A percentile compares a stretch with the other conserved stretches of the same genome.
These are phyloP conservation scores for Origma solitaria DNA, from an alignment of 2,113 vertebrate species.

Conservation along the genomic window DNA sequence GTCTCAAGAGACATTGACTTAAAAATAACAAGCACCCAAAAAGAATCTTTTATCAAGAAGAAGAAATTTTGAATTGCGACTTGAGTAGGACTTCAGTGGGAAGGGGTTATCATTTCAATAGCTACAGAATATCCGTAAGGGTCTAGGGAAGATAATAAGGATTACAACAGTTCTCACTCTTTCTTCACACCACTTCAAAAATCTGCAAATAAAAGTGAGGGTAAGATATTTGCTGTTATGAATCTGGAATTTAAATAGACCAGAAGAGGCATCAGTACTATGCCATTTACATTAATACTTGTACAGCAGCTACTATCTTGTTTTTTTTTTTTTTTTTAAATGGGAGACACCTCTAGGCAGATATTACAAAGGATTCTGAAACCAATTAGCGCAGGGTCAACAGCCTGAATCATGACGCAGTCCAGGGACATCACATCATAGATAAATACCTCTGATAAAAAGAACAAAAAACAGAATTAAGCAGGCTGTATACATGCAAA, in stretches of 20 bases:
- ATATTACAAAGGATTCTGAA: slow-evolving; percentile 9
- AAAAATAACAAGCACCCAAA: not conserved
- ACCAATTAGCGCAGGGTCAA: not conserved
- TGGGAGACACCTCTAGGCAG: not conserved
- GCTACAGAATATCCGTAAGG: not conserved
- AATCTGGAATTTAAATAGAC: not conserved
- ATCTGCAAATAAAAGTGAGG: not conserved
- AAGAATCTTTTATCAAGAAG: not conserved
- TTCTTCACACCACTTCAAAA: not conserved
- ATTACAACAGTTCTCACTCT: not conserved
- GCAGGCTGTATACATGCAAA: not conserved
- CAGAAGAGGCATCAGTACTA: not conserved
- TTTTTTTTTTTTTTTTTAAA: not conserved
- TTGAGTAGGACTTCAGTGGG: not conserved
- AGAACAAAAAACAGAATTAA: slow-evolving; percentile 11
- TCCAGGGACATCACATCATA: not conserved
- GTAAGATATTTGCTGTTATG: not conserved
- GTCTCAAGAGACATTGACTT: not conserved
- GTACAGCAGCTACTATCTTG: not conserved
- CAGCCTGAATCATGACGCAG: not conserved
- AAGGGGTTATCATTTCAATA: not conserved
- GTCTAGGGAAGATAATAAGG: not conserved
- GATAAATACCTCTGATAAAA: not conserved
- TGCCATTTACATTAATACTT: not conserved
- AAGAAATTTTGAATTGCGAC: not conserved